A percentile compares a stretch with the other conserved stretches of the same genome.
Conservation (phyloP, 2,113 vertebrate species). For the Dicrurus megarhynchus region DNA sequence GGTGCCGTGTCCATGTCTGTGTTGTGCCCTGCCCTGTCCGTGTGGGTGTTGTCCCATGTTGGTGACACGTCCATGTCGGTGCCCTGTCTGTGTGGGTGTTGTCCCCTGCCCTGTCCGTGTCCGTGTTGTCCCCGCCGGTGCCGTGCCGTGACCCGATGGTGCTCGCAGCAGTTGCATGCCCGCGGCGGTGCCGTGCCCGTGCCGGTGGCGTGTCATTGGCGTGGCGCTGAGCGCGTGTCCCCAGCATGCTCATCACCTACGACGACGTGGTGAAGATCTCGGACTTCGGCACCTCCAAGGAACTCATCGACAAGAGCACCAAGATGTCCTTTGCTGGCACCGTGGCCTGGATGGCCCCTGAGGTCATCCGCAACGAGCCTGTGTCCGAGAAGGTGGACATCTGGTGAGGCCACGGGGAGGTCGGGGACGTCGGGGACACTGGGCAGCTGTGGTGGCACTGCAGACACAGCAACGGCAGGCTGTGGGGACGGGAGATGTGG, state of each 20-base stretch:
- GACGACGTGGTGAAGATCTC: constrained; percentile 99
- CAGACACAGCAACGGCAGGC: neutral
- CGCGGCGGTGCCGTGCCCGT: neutral
- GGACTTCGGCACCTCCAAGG: constrained; percentile 97
- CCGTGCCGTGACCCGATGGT: neutral
- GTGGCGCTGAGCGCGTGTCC: constrained; percentile 16
- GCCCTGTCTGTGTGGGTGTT: neutral
- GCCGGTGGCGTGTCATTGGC: neutral
- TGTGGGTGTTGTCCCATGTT: too few relatives aligned
- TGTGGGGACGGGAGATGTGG: neutral
- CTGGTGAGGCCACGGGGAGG: constrained; percentile 78
- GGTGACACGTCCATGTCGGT: rapidly evolving
- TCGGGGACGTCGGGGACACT: rapidly evolving
- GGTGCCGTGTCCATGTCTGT: rapidly evolving
- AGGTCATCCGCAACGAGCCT: constrained; percentile 96
- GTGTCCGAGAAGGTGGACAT: constrained; percentile 99
- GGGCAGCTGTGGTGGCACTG: neutral
- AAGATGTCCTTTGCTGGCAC: constrained; percentile 99
- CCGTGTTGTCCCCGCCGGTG: too few relatives aligned
- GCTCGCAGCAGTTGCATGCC: neutral
- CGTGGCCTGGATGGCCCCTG: constrained; percentile 98
- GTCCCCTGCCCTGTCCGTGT: neutral
- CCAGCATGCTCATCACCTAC: constrained; percentile 96
- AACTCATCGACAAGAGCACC: constrained; percentile 97
- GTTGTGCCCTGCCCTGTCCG: neutral